Conservation (phyloP, 2,888 invertebrate genomes). For the Lasioglossum malachurum region DNA sequence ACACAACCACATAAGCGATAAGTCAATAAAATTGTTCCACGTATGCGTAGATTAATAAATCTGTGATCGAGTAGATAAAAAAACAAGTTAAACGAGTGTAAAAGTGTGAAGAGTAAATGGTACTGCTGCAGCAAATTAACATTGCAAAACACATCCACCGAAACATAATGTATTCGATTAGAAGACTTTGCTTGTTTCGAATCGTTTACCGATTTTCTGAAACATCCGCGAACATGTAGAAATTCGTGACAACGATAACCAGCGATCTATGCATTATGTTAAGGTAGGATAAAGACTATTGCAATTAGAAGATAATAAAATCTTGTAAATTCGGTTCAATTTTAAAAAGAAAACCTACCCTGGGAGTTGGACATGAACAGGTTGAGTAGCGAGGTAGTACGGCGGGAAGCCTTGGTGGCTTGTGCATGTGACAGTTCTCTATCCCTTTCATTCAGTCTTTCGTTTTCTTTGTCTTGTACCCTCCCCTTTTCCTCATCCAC, state of each 20-base stretch:
- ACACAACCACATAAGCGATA: conserved; percentile 76
- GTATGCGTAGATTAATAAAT: conserved; percentile 56
- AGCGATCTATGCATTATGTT: conserved; percentile 50
- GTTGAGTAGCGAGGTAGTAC: conserved; percentile 97
- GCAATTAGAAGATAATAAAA: conserved; percentile 60
- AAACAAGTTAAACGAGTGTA: conserved; percentile 61
- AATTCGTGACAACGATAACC: neutral
- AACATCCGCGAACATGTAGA: neutral
- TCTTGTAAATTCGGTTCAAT: conserved; percentile 53
- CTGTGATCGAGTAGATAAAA: conserved; percentile 63
- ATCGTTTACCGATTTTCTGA: neutral
- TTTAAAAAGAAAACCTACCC: conserved; percentile 87
- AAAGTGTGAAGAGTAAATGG: conserved; percentile 54
- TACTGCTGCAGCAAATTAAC: conserved; percentile 59
- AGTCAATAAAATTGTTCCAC: conserved; percentile 63
- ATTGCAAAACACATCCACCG: conserved; percentile 57
- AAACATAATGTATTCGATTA: conserved; percentile 51
- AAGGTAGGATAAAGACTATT: conserved; percentile 59
- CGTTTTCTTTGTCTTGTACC: conserved; percentile 77
- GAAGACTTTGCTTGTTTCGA: neutral
- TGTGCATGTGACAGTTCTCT: conserved; percentile 77
- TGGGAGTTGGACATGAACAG: conserved; percentile 98
- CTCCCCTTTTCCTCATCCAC: conserved; percentile 79
- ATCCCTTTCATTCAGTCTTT: conserved; percentile 78
- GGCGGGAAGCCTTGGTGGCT: conserved; percentile 92